Percentiles rank a stretch among this genome's conserved stretches.
These are phyloP conservation scores for Syrphus vitripennis DNA, from an alignment of 2,888 invertebrate species.

Conservation along the genomic window DNA sequence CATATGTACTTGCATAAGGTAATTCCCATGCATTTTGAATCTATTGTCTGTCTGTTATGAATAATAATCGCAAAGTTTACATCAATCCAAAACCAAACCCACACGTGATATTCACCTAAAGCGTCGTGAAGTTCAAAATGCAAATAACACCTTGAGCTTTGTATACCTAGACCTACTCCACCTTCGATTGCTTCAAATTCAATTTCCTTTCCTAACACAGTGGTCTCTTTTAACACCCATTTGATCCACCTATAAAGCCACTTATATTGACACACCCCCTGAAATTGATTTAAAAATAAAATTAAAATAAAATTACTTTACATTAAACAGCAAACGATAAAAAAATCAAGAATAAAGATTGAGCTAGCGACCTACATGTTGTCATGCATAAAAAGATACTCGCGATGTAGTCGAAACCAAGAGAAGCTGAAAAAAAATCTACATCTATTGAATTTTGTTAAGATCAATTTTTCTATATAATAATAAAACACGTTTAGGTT, in stretches of 20 bases:
- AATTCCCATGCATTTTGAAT: neutral
- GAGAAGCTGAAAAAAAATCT: neutral
- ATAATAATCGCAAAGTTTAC: too few relatives aligned
- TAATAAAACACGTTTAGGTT: too few relatives aligned
- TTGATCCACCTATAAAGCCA: slow-evolving; percentile 28
- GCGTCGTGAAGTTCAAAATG: slow-evolving; percentile 60
- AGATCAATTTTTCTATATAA: slow-evolving; percentile 26
- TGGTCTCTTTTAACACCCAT: slow-evolving; percentile 40
- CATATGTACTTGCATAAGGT: neutral
- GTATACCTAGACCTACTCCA: slow-evolving; percentile 28
- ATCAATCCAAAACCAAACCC: neutral
- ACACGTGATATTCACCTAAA: slow-evolving; percentile 12
- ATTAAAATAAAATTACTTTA: neutral
- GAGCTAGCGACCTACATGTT: slow-evolving; percentile 60
- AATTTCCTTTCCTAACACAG: slow-evolving; percentile 31
- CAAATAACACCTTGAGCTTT: slow-evolving; percentile 34
- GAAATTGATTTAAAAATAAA: neutral
- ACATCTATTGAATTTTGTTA: slow-evolving; percentile 17
- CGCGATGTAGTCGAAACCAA: neutral
- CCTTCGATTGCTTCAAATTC: slow-evolving; percentile 36
- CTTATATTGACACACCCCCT: slow-evolving; percentile 43
- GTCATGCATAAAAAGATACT: slow-evolving; percentile 20
- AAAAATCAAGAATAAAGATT: slow-evolving; percentile 26
- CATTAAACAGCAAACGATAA: neutral
- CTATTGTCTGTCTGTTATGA: neutral